A percentile compares a stretch with the other conserved stretches of the same genome.
These are phyloP conservation scores for Cydia fagiglandana DNA, from an alignment of 1,140 invertebrate genomes.

Conservation along the genomic window DNA sequence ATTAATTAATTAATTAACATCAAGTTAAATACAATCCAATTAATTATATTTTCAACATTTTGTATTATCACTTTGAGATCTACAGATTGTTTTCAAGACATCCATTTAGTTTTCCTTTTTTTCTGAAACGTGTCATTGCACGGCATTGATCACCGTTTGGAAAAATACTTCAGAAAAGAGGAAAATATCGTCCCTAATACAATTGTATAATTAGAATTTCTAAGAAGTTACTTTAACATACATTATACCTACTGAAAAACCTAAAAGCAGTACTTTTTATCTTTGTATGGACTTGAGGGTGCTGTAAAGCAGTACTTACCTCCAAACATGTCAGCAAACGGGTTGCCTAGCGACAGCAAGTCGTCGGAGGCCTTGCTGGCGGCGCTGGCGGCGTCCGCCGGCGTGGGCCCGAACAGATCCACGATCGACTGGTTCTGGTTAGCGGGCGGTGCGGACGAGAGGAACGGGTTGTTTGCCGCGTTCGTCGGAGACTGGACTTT, in stretches of 20 bases:
- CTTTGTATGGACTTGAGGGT: too few species aligned
- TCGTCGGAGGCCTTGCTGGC: conserved; percentile 91
- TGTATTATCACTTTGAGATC: too few species aligned
- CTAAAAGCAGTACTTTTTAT: conserved; percentile 39
- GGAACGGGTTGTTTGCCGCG: conserved; percentile 91
- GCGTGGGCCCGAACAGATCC: conserved; percentile 86
- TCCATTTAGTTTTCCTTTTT: too few species aligned
- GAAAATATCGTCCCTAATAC: too few species aligned
- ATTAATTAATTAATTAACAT: conserved; percentile 1
- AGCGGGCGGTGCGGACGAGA: conserved; percentile 81
- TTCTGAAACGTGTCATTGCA: too few species aligned
- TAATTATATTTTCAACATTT: too few species aligned
- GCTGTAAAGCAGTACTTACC: conserved; percentile 57
- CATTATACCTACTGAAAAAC: not conserved
- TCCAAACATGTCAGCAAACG: conserved; percentile 93
- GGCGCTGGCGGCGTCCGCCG: conserved; percentile 56
- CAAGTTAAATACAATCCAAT: not conserved
- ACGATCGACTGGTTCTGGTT: conserved; percentile 85
- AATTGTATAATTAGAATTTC: not conserved
- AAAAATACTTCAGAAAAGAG: too few species aligned
- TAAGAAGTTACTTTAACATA: not conserved
- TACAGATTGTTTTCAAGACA: too few species aligned
- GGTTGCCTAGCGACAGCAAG: conserved; percentile 92
- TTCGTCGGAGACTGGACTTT: conserved; percentile 88
- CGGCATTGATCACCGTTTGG: too few species aligned